phyloP scores from a whole-genome alignment of 2,797 vertebrate genomes.

The Anguilla pacifica region DNA sequence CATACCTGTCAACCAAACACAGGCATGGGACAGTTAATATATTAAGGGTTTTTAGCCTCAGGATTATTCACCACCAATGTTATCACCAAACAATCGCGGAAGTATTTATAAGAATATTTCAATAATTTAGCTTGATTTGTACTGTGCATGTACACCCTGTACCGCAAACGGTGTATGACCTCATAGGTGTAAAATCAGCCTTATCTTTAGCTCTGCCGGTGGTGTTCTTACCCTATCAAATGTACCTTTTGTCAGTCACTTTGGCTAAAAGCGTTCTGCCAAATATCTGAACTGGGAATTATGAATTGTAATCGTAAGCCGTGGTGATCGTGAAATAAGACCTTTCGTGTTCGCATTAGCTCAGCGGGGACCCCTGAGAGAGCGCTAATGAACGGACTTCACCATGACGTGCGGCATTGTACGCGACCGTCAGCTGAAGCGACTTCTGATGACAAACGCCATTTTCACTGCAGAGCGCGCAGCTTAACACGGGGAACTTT shows the following conservation, averaged over 20 bases:
- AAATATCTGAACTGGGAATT: background rate
- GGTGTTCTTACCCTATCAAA: background rate
- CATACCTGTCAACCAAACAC: background rate
- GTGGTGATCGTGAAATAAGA: background rate
- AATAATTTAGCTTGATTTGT: background rate
- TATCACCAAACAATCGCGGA: background rate
- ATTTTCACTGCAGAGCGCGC: too few species aligned
- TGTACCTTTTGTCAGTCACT: background rate
- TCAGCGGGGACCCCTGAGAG: background rate
- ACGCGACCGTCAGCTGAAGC: background rate
- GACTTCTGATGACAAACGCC: background rate
- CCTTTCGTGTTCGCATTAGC: background rate
- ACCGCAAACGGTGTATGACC: background rate
- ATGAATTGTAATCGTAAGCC: background rate
- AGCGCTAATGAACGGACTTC: background rate
- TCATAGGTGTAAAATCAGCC: background rate
- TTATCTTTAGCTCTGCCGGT: background rate
- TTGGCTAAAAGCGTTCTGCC: background rate
- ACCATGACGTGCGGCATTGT: background rate
- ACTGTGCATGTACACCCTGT: background rate
- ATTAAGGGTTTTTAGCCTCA: background rate
- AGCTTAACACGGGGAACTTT: background rate
- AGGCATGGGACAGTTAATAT: background rate
- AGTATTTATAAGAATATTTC: background rate
- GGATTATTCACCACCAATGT: background rate